A percentile compares a stretch with the other conserved stretches of the same genome.
phyloP scores from a whole-genome alignment of 1,140 invertebrate species.

The Cephus cinctus region DNA sequence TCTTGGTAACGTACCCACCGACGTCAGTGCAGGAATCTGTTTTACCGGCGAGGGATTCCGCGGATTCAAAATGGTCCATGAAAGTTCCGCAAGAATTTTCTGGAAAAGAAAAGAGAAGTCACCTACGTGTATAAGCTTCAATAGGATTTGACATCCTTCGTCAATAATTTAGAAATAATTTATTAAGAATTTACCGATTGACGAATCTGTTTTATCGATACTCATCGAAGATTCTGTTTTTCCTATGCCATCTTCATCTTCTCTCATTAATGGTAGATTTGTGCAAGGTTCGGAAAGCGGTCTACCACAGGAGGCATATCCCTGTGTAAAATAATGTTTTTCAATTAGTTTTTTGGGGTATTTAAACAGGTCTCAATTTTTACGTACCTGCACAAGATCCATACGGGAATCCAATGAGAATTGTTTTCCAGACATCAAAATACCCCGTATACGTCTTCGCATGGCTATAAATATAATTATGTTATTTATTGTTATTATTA shows the following conservation, averaged over 20 bases:
- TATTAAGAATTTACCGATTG: constrained; percentile 43
- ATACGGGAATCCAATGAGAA: constrained; percentile 89
- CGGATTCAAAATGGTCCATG: constrained; percentile 19
- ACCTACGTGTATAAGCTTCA: too few relatives aligned
- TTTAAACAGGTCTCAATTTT: not conserved
- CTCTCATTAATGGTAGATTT: constrained; percentile 60
- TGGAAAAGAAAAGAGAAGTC: too few relatives aligned
- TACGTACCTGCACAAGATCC: constrained; percentile 76
- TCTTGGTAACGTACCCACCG: not conserved
- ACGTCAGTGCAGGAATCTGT: not conserved
- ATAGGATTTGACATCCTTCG: too few relatives aligned
- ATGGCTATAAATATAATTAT: constrained; percentile 58
- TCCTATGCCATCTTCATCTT: constrained; percentile 50
- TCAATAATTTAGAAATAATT: too few relatives aligned
- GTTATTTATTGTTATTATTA: constrained; percentile 1
- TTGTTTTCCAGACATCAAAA: constrained; percentile 85
- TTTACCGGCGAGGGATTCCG: constrained; percentile 13
- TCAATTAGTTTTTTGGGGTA: not conserved
- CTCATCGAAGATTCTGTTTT: constrained; percentile 37
- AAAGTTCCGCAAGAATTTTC: constrained; percentile 26
- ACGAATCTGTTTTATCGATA: constrained; percentile 35
- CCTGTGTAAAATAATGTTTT: constrained; percentile 24
- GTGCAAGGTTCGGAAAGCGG: constrained; percentile 44
- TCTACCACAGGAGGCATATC: constrained; percentile 41
- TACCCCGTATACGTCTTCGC: constrained; percentile 79